These are phyloP conservation scores for Spodoptera frugiperda DNA, from an alignment of 1,140 invertebrate genomes.

Conservation along the genomic window DNA sequence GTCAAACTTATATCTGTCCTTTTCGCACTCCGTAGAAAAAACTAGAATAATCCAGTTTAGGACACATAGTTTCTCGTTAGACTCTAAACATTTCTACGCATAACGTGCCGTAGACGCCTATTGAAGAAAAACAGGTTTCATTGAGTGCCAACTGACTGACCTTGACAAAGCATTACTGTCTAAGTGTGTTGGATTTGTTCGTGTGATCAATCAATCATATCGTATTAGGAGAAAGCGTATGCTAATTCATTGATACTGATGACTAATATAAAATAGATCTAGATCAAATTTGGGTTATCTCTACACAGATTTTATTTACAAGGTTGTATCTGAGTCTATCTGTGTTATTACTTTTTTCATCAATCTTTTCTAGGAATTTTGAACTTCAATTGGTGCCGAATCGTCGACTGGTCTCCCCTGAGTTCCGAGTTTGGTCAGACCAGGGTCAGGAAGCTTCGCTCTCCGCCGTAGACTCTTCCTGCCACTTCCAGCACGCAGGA, in stretches of 20 bases:
- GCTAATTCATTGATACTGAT: constrained; percentile 14
- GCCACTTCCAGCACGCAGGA: constrained; percentile 80
- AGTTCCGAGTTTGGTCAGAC: constrained; percentile 80
- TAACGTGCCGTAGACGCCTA: neutral
- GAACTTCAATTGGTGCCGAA: constrained; percentile 81
- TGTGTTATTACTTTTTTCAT: no score
- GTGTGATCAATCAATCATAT: constrained; percentile 23
- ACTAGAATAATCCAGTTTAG: neutral
- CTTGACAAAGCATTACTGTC: constrained; percentile 28
- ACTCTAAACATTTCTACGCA: neutral
- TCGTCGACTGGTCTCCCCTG: constrained; percentile 75
- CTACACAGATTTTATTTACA: neutral
- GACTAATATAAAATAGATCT: constrained; percentile 3
- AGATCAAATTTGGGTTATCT: neutral
- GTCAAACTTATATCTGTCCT: no score
- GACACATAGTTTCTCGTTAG: neutral
- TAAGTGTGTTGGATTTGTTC: constrained; percentile 18
- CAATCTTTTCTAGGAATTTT: constrained; percentile 74
- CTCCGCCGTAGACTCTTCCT: constrained; percentile 71
- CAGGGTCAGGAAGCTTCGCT: constrained; percentile 67
- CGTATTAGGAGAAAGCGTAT: constrained; percentile 23
- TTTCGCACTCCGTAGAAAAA: no score
- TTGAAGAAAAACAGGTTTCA: constrained; percentile 23
- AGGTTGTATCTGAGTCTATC: neutral
- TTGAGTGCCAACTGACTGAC: constrained; percentile 15